These are phyloP conservation scores for Neodiprion pinetum DNA, from an alignment of 1,140 invertebrate species.

Conservation along the genomic window DNA sequence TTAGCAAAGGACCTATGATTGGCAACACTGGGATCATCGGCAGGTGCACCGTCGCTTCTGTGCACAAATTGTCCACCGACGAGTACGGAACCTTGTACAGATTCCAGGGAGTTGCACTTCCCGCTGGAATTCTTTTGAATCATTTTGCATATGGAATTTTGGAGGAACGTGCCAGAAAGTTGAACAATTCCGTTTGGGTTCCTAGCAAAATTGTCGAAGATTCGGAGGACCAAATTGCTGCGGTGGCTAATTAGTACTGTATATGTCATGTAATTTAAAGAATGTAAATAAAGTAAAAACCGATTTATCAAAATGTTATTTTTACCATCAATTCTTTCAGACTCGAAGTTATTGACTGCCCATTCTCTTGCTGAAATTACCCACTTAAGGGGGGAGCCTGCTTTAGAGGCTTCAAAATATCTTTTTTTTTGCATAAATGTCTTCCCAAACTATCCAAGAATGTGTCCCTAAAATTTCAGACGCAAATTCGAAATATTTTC, in stretches of 20 bases:
- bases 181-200: constrained; percentile 55
- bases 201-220: constrained; percentile 27
- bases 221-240: constrained; percentile 30
- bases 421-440: too few species aligned
- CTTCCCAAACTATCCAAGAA: too few species aligned
- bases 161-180: constrained; percentile 75
- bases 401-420: too few species aligned
- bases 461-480: too few species aligned
- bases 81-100: constrained; percentile 73
- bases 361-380: too few species aligned
- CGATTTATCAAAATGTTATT: too few species aligned
- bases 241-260: constrained; percentile 25
- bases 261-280: neutral
- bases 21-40: constrained; percentile 78
- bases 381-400: too few species aligned
- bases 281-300: neutral
- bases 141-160: constrained; percentile 83
- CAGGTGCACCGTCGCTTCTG: constrained; percentile 74
- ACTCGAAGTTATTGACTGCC: too few species aligned
- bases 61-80: constrained; percentile 71
- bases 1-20: constrained; percentile 90
- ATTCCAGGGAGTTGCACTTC: constrained; percentile 90
- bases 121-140: constrained; percentile 77
- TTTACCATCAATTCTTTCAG: too few species aligned
- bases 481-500: too few species aligned